phyloP scores from a whole-genome alignment of 2,888 invertebrate species.

The Catotricha subobsoleta region DNA sequence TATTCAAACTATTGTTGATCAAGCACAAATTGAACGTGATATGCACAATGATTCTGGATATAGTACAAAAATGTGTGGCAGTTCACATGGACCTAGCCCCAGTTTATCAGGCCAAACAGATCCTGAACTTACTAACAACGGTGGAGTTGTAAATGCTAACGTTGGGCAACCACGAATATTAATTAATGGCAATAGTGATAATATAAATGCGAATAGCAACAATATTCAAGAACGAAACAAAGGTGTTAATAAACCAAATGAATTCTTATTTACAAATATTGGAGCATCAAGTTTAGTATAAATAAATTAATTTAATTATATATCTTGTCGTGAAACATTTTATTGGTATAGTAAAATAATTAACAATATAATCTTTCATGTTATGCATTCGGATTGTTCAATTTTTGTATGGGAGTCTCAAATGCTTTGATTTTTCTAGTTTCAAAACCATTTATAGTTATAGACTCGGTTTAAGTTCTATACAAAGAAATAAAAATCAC shows the following conservation, averaged over 20 bases:
- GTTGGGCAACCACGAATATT: too few species aligned
- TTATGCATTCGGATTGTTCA: too few species aligned
- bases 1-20: constrained; percentile 9
- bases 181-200: not conserved
- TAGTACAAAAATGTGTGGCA: constrained; percentile 64
- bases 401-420: too few species aligned
- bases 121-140: not conserved
- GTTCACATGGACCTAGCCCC: constrained; percentile 60
- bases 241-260: too few species aligned
- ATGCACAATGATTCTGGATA: constrained; percentile 73
- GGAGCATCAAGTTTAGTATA: constrained; percentile 51
- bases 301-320: constrained; percentile 13
- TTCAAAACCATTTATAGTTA: too few species aligned
- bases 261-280: constrained; percentile 22
- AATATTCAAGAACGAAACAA: too few species aligned
- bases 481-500: too few species aligned
- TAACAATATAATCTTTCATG: too few species aligned
- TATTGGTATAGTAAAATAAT: too few species aligned
- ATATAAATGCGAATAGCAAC: constrained; percentile 16
- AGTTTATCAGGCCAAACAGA: constrained; percentile 39
- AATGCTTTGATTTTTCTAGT: too few species aligned
- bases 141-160: not conserved
- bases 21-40: constrained; percentile 37
- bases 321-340: too few species aligned
- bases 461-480: too few species aligned